Evolutionary conservation across 2,888 invertebrate species (phyloP).

Genomic region (Dioctria linearis): DNA sequence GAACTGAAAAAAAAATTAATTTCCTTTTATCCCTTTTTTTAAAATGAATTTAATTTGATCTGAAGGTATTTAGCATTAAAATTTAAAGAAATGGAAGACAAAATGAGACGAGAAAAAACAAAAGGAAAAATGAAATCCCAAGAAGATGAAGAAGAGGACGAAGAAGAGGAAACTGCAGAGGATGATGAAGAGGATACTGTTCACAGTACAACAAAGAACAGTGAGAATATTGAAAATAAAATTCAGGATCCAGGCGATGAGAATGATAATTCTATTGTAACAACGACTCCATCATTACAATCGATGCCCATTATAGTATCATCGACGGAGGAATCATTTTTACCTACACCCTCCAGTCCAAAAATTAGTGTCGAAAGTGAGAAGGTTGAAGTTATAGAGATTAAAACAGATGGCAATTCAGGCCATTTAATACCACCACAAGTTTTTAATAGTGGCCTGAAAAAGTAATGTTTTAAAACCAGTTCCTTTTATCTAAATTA

Average conservation of each 20-base stretch:
- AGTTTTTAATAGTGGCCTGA: conserved; percentile 59
- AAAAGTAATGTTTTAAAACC: background rate
- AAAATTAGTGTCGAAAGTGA: conserved; percentile 67
- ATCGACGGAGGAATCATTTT: conserved; percentile 63
- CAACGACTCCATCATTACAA: conserved; percentile 32
- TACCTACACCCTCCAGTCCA: conserved; percentile 47
- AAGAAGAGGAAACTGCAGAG: conserved; percentile 58
- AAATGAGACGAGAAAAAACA: conserved; percentile 80
- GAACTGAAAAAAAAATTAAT: background rate
- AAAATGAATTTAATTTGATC: conserved; percentile 59
- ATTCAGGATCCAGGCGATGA: conserved; percentile 24
- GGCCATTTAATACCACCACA: conserved; percentile 67
- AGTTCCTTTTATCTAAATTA: conserved; percentile 21
- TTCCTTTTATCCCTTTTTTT: conserved; percentile 29
- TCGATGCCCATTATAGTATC: conserved; percentile 67
- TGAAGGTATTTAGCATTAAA: conserved; percentile 84
- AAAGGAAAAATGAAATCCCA: conserved; percentile 69
- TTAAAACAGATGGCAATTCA: conserved; percentile 69
- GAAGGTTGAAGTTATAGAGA: conserved; percentile 71
- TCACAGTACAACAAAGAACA: conserved; percentile 8
- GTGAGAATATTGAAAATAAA: conserved; percentile 38
- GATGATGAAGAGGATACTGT: conserved; percentile 53
- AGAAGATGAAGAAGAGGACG: conserved; percentile 65
- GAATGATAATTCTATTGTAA: background rate
- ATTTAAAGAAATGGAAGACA: conserved; percentile 89